Base-by-base conservation (phyloP, 37 sponge, comb jelly and placozoan genomes). In the Geodia barretti region DNA sequence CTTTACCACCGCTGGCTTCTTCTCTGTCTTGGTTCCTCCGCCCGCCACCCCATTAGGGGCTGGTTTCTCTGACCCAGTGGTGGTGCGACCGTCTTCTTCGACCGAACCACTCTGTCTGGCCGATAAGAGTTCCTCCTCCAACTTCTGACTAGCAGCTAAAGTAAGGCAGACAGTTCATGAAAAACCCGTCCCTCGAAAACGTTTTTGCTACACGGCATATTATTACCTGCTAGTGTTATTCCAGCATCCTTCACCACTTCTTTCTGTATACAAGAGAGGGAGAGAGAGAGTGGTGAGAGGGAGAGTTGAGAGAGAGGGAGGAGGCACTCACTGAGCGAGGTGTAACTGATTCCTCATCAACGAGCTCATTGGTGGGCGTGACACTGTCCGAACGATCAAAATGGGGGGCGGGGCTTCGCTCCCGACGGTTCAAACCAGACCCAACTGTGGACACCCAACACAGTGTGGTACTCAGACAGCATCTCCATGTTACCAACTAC, bases 311-410 rank as follows among this genome's bases (percentile, higher is more conserved):
- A 47, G 54, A 14, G 54, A 14, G 54, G 14, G 54, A 14, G 54
- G 14, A 14, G 14, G 54, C 11, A 47, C 14, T 47, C 14, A 47
- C 54, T 14, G 54, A 47, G 7, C 71, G 77, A 24, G 84, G 92
- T 68, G 87, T 91, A 31, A 67, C 33, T 8, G 83, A 75, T 11
- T 65, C 78, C 14, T 83, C 61, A 60, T 77, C 86, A 19, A 29
- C 39, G 19, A 42, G 74, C 41, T 83, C 82, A 60, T 81, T 76
- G 68, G 84, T 77, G 58, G 92, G 80, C 24, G 79, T 86, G 73
- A 88, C 31, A 61, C 88, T 88, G 4, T 82, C 88, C 26, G 81
- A 82, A 26, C 78, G 78, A 9, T 79, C 79, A 43, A 68, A n/a
- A n/a, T n/a, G n/a, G 14, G 54, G 54, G 14, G 14, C 54, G 54